Evolutionary conservation across 2,113 vertebrate genomes (phyloP).

Genomic region (Nibea coibor): DNA sequence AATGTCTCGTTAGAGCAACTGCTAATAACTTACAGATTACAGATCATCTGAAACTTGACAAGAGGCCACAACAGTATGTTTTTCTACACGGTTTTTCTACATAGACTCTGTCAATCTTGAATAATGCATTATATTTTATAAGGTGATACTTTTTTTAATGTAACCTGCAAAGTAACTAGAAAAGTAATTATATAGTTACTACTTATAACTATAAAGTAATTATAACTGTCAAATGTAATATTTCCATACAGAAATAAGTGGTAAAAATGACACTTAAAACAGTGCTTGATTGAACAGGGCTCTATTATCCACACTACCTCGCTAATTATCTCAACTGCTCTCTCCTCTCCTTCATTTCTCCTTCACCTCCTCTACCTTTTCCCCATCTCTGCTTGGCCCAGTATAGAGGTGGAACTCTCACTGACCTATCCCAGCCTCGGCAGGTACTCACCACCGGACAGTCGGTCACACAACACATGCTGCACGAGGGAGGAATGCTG

Average conservation of each 20-base stretch:
- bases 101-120: too few relatives aligned
- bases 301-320: neutral
- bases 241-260: too few relatives aligned
- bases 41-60: too few relatives aligned
- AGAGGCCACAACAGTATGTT: too few relatives aligned
- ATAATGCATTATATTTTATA: neutral
- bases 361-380: conserved; percentile 35
- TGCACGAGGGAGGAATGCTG: too few relatives aligned
- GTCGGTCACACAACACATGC: neutral
- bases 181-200: too few relatives aligned
- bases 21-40: too few relatives aligned
- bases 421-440: conserved; percentile 20
- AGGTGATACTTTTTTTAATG: neutral
- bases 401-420: conserved; percentile 15
- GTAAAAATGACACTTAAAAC: neutral
- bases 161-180: too few relatives aligned
- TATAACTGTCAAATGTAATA: neutral
- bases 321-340: neutral
- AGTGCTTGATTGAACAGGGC: neutral
- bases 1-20: too few relatives aligned
- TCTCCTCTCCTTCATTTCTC: conserved; percentile 38
- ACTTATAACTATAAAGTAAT: neutral
- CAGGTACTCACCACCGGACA: neutral
- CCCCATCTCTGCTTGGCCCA: neutral
- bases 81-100: too few relatives aligned